phyloP scores from a whole-genome alignment of 2,113 vertebrate species.

The Aythya baeri region DNA sequence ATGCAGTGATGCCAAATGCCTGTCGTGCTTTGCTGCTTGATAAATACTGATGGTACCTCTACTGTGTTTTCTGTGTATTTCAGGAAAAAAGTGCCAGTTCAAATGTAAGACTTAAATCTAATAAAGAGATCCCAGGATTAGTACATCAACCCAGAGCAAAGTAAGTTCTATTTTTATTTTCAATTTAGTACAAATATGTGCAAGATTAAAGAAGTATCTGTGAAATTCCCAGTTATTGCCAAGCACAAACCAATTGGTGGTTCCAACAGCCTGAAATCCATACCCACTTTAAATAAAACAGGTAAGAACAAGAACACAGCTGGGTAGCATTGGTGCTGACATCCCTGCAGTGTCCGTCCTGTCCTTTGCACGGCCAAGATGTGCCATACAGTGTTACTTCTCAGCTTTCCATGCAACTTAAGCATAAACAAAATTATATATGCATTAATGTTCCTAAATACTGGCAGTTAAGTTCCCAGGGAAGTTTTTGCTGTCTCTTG shows the following conservation, averaged over 20 bases:
- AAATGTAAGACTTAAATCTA: slow-evolving; percentile 79
- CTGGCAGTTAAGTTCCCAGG: background rate
- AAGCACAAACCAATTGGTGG: background rate
- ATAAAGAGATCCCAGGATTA: slow-evolving; percentile 83
- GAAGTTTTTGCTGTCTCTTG: background rate
- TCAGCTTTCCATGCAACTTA: background rate
- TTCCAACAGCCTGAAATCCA: background rate
- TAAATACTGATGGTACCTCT: background rate
- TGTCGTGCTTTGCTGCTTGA: background rate
- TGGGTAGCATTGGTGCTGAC: background rate
- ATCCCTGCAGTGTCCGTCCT: background rate
- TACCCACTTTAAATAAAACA: background rate
- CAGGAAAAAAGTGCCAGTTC: slow-evolving; percentile 87
- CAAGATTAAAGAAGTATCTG: background rate
- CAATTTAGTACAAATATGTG: background rate
- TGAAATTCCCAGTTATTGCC: background rate
- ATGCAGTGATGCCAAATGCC: background rate
- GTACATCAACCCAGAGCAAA: slow-evolving; percentile 84
- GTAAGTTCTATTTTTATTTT: slow-evolving; percentile 71
- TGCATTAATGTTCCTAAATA: background rate
- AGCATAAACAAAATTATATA: background rate
- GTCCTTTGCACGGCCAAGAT: background rate
- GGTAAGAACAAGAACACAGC: background rate
- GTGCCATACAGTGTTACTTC: background rate
- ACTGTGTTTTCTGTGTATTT: slow-evolving; percentile 58